phyloP scores from a whole-genome alignment of 2,113 vertebrate species.

The Embiotoca jacksoni region DNA sequence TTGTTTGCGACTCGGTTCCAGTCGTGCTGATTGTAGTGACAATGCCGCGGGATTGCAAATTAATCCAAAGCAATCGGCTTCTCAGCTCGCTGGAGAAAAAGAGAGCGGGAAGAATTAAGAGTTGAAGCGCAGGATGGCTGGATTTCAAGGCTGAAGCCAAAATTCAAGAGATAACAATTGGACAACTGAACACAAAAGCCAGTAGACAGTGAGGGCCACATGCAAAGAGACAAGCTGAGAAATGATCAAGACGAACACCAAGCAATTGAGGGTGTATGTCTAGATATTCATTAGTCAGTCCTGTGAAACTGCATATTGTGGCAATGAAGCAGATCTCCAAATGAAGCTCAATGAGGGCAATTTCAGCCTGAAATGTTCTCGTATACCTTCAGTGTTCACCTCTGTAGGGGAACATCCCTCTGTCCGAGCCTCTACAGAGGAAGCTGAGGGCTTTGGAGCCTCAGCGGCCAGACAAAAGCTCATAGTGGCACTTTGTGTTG shows the following conservation, averaged over 20 bases:
- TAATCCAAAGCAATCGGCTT: conserved; percentile 27
- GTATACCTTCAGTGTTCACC: conserved; percentile 70
- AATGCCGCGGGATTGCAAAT: conserved; percentile 38
- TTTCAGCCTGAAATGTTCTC: conserved; percentile 4
- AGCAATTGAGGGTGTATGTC: not conserved
- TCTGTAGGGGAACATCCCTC: conserved; percentile 53
- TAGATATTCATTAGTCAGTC: conserved; percentile 15
- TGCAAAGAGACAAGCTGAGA: conserved; percentile 33
- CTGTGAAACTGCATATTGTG: conserved; percentile 14
- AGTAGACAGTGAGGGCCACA: conserved; percentile 45
- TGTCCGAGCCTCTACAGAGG: conserved; percentile 30
- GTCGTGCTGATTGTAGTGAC: conserved; percentile 22
- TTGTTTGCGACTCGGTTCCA: not conserved
- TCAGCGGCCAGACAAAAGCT: conserved; percentile 25
- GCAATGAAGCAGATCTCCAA: conserved; percentile 12
- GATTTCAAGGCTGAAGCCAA: conserved; percentile 1
- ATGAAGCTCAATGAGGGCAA: conserved; percentile 16
- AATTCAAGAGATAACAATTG: conserved; percentile 14
- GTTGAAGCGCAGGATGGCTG: conserved; percentile 17
- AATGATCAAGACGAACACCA: not conserved
- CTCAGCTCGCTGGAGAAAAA: not conserved
- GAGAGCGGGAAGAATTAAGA: conserved; percentile 7
- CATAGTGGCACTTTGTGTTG: conserved; percentile 42
- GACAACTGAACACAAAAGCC: conserved; percentile 27
- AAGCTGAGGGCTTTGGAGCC: conserved; percentile 31